Evolutionary conservation across 2,113 vertebrate species (phyloP).

Genomic region (Daphoenositta chrysoptera): DNA sequence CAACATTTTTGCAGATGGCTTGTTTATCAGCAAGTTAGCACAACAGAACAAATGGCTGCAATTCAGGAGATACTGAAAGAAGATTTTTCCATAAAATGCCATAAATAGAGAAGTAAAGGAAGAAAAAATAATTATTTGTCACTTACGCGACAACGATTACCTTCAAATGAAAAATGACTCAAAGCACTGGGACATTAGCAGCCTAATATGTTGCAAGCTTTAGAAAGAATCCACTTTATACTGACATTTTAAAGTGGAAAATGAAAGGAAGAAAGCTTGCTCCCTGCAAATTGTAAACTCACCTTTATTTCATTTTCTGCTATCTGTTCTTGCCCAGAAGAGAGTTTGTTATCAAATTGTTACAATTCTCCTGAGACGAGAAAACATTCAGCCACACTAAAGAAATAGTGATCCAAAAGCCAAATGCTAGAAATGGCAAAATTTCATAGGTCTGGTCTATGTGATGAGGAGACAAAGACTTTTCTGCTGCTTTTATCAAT

Average conservation of each 20-base stretch:
- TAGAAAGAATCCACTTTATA: conserved; percentile 45
- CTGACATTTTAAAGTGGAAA: neutral
- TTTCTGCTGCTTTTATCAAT: neutral
- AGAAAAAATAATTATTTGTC: conserved; percentile 27
- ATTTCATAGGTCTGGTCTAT: neutral
- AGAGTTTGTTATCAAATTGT: neutral
- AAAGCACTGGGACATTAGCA: conserved; percentile 47
- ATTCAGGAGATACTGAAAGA: conserved; percentile 50
- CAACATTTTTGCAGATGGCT: conserved; percentile 74
- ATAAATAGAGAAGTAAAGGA: neutral
- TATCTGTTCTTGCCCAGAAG: neutral
- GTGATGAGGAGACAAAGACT: neutral
- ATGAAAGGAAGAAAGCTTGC: neutral
- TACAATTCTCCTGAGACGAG: neutral
- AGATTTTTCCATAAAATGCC: conserved; percentile 46
- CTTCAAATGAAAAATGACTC: conserved; percentile 44
- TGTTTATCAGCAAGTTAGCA: conserved; percentile 82
- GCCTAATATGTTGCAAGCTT: conserved; percentile 30
- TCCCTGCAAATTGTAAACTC: neutral
- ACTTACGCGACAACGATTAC: conserved; percentile 8
- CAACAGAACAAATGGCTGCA: conserved; percentile 66
- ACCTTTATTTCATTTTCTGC: neutral
- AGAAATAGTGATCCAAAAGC: neutral
- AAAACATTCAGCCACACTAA: neutral
- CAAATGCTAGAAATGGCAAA: neutral